Evolutionary conservation across 1,140 invertebrate species (phyloP).

Genomic region (Pantala flavescens): DNA sequence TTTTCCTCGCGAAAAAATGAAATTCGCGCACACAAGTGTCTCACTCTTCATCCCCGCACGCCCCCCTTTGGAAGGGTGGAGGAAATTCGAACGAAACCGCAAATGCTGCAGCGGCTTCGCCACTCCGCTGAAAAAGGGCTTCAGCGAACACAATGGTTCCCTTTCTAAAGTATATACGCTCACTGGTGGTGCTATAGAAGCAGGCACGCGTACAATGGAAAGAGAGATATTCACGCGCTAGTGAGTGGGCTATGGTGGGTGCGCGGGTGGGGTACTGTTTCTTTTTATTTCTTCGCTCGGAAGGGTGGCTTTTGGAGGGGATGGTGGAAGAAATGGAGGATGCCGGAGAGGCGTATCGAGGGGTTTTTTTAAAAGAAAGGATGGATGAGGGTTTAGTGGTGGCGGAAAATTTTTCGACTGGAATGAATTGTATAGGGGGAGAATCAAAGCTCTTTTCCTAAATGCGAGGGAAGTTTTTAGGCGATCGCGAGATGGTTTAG

Average conservation of each 20-base stretch:
- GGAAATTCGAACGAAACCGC: neutral
- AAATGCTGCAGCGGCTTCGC: neutral
- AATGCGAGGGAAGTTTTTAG: too few species aligned
- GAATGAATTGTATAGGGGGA: too few species aligned
- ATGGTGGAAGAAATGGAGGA: neutral
- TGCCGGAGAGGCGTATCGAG: neutral
- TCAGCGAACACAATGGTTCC: neutral
- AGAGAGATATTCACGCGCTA: neutral
- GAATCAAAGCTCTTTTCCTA: too few species aligned
- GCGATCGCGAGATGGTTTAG: too few species aligned
- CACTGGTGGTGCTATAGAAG: neutral
- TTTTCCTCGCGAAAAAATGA: neutral
- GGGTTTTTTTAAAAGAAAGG: neutral
- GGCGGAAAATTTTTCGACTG: too few species aligned
- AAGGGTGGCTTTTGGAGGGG: neutral
- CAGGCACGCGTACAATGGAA: neutral
- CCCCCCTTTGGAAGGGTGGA: neutral
- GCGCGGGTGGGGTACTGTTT: too few species aligned
- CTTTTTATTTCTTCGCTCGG: too few species aligned
- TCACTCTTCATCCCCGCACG: neutral
- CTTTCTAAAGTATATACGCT: slow-evolving; percentile 3
- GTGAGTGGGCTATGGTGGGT: neutral
- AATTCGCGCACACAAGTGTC: neutral
- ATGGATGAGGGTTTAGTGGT: neutral
- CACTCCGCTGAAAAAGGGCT: neutral